Conservation (phyloP, 2,113 vertebrate genomes). For the Notechis scutatus region DNA sequence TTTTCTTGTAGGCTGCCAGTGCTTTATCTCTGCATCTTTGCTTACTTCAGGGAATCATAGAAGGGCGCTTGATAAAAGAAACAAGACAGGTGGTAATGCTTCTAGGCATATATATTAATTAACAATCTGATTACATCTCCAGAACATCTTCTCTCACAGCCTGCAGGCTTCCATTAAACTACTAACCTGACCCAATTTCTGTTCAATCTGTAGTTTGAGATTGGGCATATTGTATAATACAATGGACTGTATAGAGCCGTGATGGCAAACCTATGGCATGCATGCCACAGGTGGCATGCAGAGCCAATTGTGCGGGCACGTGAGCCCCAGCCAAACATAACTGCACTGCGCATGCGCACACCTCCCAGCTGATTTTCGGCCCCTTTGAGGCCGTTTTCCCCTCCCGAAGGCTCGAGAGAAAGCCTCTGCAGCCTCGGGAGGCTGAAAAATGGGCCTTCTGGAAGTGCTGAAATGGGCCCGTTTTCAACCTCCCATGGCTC, state of each 20-base stretch:
- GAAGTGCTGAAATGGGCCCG: too few species aligned
- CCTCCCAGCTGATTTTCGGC: too few species aligned
- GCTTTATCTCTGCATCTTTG: slow-evolving; percentile 15
- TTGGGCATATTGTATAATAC: neutral
- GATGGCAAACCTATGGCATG: too few species aligned
- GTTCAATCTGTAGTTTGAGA: neutral
- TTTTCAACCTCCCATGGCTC: too few species aligned
- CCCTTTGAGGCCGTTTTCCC: too few species aligned
- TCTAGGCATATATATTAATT: neutral
- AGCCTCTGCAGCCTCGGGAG: too few species aligned
- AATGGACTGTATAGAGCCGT: neutral
- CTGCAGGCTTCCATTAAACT: neutral
- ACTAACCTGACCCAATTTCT: neutral
- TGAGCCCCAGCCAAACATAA: too few species aligned
- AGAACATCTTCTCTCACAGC: neutral
- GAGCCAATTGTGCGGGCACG: too few species aligned
- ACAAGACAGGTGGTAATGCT: neutral
- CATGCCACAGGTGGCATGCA: too few species aligned
- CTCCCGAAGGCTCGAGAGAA: too few species aligned
- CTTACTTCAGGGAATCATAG: slow-evolving; percentile 12
- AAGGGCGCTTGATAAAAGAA: neutral
- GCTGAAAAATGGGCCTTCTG: too few species aligned
- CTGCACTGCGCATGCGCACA: too few species aligned
- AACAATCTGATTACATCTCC: neutral
- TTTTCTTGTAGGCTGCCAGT: slow-evolving; percentile 10